Evolutionary conservation across 2,888 invertebrate species (phyloP).

Genomic region (Tetragonisca angustula): DNA sequence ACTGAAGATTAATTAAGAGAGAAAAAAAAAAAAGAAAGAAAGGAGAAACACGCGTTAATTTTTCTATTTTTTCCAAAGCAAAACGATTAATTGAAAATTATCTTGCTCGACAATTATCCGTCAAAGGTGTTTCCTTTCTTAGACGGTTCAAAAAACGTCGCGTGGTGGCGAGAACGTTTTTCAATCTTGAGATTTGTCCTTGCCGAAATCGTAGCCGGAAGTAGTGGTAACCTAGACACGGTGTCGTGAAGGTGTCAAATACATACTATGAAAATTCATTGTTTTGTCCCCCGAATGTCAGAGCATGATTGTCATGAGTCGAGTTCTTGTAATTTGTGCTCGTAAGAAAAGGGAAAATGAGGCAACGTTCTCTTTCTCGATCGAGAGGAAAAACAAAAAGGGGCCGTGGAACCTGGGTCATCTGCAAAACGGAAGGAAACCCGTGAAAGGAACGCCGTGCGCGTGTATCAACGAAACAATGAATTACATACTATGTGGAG

Average conservation of each 20-base stretch:
- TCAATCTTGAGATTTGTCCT: neutral
- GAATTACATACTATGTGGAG: slow-evolving; percentile 75
- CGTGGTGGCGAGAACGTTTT: neutral
- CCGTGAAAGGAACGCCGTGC: slow-evolving; percentile 40
- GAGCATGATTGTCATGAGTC: slow-evolving; percentile 71
- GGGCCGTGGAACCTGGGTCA: slow-evolving; percentile 40
- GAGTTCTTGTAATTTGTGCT: slow-evolving; percentile 64
- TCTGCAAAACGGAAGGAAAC: slow-evolving; percentile 25
- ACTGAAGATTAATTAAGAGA: neutral
- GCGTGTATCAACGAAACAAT: slow-evolving; percentile 73
- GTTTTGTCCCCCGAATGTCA: slow-evolving; percentile 73
- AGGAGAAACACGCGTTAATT: neutral
- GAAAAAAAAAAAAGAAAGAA: neutral
- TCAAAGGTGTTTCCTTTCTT: no score
- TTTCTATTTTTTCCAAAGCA: no score
- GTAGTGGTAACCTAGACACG: slow-evolving; percentile 70
- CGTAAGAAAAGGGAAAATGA: slow-evolving; percentile 32
- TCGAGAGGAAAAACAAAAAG: slow-evolving; percentile 10
- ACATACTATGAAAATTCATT: slow-evolving; percentile 78
- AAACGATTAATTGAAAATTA: no score
- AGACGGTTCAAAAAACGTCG: no score
- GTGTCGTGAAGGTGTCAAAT: slow-evolving; percentile 70
- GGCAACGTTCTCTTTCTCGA: slow-evolving; percentile 7
- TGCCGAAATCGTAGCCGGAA: slow-evolving; percentile 54
- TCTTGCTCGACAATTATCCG: no score